Evolutionary conservation across 1,140 invertebrate species (phyloP), one percentile per base, ranked within the genome.

Genomic region (Panagrolaimus sp.): DNA sequence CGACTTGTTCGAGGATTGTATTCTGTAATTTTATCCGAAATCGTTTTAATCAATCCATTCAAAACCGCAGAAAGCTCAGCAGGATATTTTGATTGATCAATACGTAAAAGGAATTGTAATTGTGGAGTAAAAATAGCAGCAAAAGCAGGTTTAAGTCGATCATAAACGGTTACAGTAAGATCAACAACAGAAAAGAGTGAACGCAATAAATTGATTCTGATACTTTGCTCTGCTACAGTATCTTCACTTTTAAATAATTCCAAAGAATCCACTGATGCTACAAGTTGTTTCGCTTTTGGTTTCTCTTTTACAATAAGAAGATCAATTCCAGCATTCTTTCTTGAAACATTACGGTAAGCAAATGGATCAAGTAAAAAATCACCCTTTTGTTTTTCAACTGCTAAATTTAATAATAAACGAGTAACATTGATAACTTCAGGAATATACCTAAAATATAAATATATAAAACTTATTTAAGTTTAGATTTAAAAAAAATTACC

Each of bases 81-180:
- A 2, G 52, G 52, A 28, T 58, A 58, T 12, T 58, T 58, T 21
- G 52, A 21, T 10, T 21, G 0, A 21, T 58, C 52, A 21, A 58
- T 58, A 10, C 52, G 15, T 26, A 26, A 7, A 28, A 58, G 52
- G n/a, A 58, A 28, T 21, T 26, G 3, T n/a, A 58, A 26, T 26
- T 58, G 52, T 3, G 52, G 52, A 21, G 52, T 28, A 26, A 58
- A 58, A 14, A 58, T 58, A 28, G 52, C 52, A 24, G 14, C 52
- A 21, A 58, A 58, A 24, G 52, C 52, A 28, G 17, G 52, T 8
- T 21, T 21, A 21, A 58, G 52, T 21, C 52, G 52, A 26, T 58
- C 52, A 21, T 58, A 58, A 28, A 58, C 52, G 17, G 15, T n/a
- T 9, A 58, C 17, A 28, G 52, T 58, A 1, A 58, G 2, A 28